Conservation (phyloP, 2,797 vertebrate genomes). For the Tamandua tetradactyla region DNA sequence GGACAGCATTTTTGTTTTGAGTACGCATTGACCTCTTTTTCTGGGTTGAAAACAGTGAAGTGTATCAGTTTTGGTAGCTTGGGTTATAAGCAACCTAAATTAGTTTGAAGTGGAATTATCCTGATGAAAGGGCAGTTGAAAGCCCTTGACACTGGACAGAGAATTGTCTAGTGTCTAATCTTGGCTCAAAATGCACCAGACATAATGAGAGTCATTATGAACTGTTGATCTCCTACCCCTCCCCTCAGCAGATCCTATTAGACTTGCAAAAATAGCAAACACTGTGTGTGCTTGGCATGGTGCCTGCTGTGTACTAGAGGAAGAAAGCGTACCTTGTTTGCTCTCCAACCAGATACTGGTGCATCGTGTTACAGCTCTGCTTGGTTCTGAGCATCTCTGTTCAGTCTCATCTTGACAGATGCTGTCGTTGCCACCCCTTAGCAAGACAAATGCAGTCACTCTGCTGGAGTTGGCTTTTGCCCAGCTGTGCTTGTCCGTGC, state of each 20-base stretch:
- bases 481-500: neutral
- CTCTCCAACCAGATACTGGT: conserved; percentile 79
- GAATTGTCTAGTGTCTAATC: conserved; percentile 74
- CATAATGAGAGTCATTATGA: conserved; percentile 78
- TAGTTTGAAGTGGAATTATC: conserved; percentile 78
- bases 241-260: conserved; percentile 65
- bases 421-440: conserved; percentile 61
- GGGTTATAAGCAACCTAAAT: conserved; percentile 73
- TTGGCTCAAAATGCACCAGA: conserved; percentile 70
- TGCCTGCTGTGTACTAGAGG: conserved; percentile 49
- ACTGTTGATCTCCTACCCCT: conserved; percentile 74
- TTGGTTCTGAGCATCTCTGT: conserved; percentile 46
- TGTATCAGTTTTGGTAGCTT: conserved; percentile 67
- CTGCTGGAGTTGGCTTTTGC: neutral
- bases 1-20: conserved; percentile 30
- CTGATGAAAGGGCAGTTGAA: conserved; percentile 77
- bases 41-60: conserved; percentile 56
- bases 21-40: conserved; percentile 58
- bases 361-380: conserved; percentile 59
- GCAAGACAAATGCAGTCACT: conserved; percentile 53
- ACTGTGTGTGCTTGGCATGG: conserved; percentile 68
- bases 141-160: conserved; percentile 70
- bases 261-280: conserved; percentile 71
- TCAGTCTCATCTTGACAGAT: conserved; percentile 23
- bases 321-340: conserved; percentile 76